Evolutionary conservation across 2,797 vertebrate genomes (phyloP).

Genomic region (Pseudopleuronectes americanus): DNA sequence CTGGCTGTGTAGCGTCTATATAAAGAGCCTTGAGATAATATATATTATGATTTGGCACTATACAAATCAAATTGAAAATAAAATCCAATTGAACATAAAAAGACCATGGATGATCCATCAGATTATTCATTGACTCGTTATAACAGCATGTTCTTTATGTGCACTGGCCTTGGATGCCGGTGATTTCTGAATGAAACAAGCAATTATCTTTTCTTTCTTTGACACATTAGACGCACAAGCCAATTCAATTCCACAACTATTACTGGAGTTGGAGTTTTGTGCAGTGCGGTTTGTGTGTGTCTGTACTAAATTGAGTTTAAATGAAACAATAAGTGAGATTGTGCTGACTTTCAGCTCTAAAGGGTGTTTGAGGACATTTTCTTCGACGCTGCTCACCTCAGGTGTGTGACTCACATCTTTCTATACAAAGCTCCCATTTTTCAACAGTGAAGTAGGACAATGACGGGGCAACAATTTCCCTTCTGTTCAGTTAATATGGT

Average conservation of each 20-base stretch:
- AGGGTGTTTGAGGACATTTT: conserved; percentile 10
- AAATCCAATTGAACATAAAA: not conserved
- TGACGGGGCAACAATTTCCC: not conserved
- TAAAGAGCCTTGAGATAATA: too few relatives aligned
- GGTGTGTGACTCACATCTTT: not conserved
- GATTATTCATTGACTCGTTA: not conserved
- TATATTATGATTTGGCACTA: too few relatives aligned
- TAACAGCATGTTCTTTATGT: conserved; percentile 31
- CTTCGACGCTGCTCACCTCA: conserved; percentile 1
- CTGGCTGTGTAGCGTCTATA: too few relatives aligned
- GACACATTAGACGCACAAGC: not conserved
- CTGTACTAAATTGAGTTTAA: conserved; percentile 31
- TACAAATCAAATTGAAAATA: too few relatives aligned
- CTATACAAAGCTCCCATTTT: too few relatives aligned
- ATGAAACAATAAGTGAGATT: conserved; percentile 42
- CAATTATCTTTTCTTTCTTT: too few relatives aligned
- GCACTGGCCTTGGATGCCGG: conserved; percentile 43
- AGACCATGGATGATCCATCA: conserved; percentile 4
- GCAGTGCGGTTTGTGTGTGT: conserved; percentile 25
- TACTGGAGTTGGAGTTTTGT: conserved; percentile 15
- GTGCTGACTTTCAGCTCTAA: conserved; percentile 23
- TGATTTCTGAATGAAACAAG: conserved; percentile 40
- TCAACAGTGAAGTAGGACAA: not conserved
- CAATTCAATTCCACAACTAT: conserved; percentile 27
- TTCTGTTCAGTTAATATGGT: not conserved